A percentile compares a stretch with the other conserved stretches of the same genome.
phyloP scores from a whole-genome alignment of 2,797 vertebrate genomes.

The Platalea minor region DNA sequence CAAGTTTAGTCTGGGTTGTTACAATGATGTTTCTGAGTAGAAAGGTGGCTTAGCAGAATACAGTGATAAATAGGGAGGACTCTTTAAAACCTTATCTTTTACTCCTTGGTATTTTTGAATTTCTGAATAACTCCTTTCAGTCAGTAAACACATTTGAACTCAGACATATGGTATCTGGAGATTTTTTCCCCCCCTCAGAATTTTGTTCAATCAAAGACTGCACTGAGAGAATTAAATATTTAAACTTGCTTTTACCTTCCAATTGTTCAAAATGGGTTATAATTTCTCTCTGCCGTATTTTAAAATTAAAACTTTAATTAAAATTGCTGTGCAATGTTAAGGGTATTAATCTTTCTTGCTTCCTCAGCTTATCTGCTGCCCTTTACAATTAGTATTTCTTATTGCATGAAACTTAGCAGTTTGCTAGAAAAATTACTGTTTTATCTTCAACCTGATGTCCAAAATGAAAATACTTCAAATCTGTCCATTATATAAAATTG shows the following conservation, averaged over 20 bases:
- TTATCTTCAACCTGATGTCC: not conserved
- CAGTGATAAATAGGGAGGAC: not conserved
- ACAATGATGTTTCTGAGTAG: not conserved
- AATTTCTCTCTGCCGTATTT: not conserved
- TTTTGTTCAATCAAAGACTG: not conserved
- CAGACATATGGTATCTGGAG: not conserved
- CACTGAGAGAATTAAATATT: not conserved
- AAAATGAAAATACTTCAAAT: not conserved
- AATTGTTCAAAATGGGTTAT: not conserved
- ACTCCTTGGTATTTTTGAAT: not conserved
- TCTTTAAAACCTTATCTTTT: not conserved
- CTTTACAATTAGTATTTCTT: not conserved
- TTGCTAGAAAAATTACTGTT: not conserved
- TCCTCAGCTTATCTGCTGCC: not conserved
- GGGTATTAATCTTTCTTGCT: not conserved
- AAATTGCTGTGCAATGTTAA: not conserved
- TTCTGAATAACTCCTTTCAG: not conserved
- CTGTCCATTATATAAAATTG: not conserved
- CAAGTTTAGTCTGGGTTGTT: not conserved
- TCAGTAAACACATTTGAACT: not conserved
- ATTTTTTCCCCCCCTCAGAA: not conserved
- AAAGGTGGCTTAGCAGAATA: not conserved
- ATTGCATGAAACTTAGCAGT: not conserved
- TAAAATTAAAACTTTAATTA: constrained; percentile 34
- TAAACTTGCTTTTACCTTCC: not conserved